Conservation (phyloP, 2,797 vertebrate species). For the Tolypeutes matacus region DNA sequence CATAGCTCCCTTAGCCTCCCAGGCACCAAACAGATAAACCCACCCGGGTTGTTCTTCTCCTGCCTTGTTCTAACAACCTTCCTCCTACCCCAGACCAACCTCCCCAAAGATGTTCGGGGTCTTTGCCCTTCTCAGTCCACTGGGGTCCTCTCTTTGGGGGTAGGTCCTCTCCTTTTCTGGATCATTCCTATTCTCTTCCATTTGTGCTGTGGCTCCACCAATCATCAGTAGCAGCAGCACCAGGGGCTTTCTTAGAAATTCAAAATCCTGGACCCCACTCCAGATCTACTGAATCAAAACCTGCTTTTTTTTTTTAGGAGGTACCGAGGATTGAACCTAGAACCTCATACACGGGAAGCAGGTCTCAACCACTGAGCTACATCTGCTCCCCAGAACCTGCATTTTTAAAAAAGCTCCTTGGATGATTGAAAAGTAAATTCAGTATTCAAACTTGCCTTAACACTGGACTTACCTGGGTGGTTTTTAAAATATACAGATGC, state of each 20-base stretch:
- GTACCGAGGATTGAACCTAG: too few relatives aligned
- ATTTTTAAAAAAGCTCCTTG: background rate
- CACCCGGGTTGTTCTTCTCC: rapidly evolving
- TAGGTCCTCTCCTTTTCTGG: background rate
- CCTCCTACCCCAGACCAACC: background rate
- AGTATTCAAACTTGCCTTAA: background rate
- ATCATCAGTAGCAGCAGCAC: background rate
- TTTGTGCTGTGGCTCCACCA: background rate
- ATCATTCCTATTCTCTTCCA: background rate
- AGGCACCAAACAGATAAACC: background rate
- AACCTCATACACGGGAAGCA: too few relatives aligned
- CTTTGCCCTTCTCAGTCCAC: background rate
- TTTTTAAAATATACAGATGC: too few relatives aligned
- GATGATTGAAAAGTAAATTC: background rate
- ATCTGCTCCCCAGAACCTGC: background rate
- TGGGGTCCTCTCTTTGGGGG: background rate
- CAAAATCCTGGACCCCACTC: background rate
- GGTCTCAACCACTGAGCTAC: too few relatives aligned
- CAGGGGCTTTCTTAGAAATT: background rate
- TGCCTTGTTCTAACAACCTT: background rate
- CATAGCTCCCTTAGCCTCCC: background rate
- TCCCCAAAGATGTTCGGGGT: too few relatives aligned
- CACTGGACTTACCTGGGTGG: too few relatives aligned
- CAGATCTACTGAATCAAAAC: too few relatives aligned
- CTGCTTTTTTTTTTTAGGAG: too few relatives aligned